Conservation (phyloP, 2,797 vertebrate genomes). For the Phrynocephalus guinanensis region DNA sequence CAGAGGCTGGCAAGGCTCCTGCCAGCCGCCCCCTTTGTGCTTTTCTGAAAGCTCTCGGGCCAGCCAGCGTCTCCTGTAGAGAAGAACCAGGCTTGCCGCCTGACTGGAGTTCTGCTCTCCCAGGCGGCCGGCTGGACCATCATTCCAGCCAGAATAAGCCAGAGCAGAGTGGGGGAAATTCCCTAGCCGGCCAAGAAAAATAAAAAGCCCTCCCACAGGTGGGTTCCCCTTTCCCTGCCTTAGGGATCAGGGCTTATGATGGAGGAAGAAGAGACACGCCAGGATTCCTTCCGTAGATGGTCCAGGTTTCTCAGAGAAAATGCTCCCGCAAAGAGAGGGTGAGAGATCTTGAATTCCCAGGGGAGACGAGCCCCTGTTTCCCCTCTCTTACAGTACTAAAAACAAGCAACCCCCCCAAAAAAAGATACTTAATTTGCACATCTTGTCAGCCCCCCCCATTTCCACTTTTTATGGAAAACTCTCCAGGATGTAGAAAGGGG, state of each 20-base stretch:
- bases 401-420: not conserved
- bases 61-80: not conserved
- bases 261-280: not conserved
- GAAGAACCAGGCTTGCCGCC: not conserved
- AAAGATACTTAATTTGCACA: slow-evolving; percentile 10
- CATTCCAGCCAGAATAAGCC: not conserved
- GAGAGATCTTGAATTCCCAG: too few species aligned
- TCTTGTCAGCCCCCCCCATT: not conserved
- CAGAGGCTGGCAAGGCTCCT: not conserved
- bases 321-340: too few species aligned
- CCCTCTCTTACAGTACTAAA: not conserved
- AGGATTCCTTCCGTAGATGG: not conserved
- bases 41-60: not conserved
- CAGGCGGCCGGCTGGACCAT: too few species aligned
- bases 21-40: not conserved
- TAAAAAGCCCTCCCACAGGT: too few species aligned
- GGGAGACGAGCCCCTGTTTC: not conserved
- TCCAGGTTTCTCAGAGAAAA: not conserved
- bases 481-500: too few species aligned
- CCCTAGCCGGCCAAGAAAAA: too few species aligned
- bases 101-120: not conserved
- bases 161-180: too few species aligned
- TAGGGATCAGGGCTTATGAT: not conserved
- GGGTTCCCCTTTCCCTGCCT: not conserved
- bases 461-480: too few species aligned